Conservation (phyloP, 2,113 vertebrate genomes). For the Amblyornis subalaris region DNA sequence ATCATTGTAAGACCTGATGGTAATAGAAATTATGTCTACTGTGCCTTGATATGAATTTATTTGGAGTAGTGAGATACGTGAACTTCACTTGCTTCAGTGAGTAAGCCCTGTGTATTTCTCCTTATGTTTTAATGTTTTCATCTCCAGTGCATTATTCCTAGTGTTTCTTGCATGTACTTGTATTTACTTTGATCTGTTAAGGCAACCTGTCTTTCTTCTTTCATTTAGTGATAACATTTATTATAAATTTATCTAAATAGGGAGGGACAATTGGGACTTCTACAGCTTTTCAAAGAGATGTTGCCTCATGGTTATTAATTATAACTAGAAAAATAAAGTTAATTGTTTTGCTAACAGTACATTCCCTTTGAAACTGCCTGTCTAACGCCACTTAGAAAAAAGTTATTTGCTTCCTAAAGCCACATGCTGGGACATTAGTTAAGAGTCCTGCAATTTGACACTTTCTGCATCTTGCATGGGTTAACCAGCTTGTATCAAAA, state of each 20-base stretch:
- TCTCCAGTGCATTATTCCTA: neutral
- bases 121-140: neutral
- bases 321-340: neutral
- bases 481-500: neutral
- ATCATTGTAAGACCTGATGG: neutral
- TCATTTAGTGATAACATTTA: neutral
- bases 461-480: neutral
- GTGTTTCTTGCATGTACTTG: neutral
- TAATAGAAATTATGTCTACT: neutral
- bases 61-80: rapidly evolving
- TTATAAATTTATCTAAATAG: neutral
- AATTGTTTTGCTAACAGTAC: neutral
- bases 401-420: neutral
- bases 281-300: neutral
- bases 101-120: neutral
- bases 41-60: neutral
- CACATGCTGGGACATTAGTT: neutral
- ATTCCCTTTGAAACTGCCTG: neutral
- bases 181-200: neutral
- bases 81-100: neutral
- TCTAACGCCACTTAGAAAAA: neutral
- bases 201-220: neutral
- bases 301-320: neutral
- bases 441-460: neutral
- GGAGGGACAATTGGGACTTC: neutral